Evolutionary conservation across 2,888 invertebrate species (phyloP), one percentile per base, ranked within the genome.

Genomic region (Labia minor): DNA sequence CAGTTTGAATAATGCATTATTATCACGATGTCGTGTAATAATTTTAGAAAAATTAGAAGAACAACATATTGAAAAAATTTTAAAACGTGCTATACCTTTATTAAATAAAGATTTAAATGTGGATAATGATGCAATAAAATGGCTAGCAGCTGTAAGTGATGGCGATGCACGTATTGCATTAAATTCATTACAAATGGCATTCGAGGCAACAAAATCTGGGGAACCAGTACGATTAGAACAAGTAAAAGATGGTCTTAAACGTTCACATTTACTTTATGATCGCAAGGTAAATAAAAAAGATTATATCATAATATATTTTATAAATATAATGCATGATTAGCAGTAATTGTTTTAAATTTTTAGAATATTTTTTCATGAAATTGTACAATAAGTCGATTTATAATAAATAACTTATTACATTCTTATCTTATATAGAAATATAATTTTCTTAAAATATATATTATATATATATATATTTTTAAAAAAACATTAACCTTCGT

Each of bases 141-240:
- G 87, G 85, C 74, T 92, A 65, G 86, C 89, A 1, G 86, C 86
- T 74, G 83, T 89, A 66, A 86, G 88, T 74, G 91, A 90, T 76
- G 92, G 92, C 1, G 91, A 92, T 79, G 91, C 91, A 4, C 79
- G 92, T 71, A 85, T 86, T 72, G 90, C 90, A 11, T 80, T 92
- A 61, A 87, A 87, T 68, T 87, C 88, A 69, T 78, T 92, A 10
- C 89, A 91, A 77, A 78, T 90, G 70, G 84, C 88, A 0, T 75
- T 89, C 4, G 81, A 83, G 68, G 82, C 86, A 21, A 79, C 80
- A 69, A 75, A 77, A 14, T 72, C 73, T 63, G 72, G 71, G 6
- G 18, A 26, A 4, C 33, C 80, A 49, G 82, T 90, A 67, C 82
- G 82, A 1, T 76, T 86, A 1, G 83, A 86, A 16, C 85, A 89